A percentile compares a stretch with the other conserved stretches of the same genome.
phyloP scores from a whole-genome alignment of 2,797 vertebrate genomes.

The Microchirus variegatus region DNA sequence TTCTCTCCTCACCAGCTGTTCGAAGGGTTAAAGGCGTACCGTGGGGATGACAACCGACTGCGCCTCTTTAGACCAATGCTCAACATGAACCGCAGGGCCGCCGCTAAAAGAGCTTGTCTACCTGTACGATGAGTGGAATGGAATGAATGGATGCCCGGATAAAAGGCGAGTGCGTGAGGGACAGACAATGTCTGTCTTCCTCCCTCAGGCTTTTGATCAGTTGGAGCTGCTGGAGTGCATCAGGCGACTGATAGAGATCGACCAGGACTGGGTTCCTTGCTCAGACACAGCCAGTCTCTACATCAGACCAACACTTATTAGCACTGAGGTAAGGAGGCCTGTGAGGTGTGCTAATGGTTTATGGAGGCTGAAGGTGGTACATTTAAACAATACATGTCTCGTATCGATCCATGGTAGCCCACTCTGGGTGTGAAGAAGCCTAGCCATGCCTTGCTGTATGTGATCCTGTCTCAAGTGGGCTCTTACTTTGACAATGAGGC shows the following conservation, averaged over 20 bases:
- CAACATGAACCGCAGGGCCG: constrained; percentile 89
- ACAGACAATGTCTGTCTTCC: not conserved
- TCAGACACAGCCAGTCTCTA: constrained; percentile 86
- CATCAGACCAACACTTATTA: constrained; percentile 89
- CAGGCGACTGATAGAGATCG: constrained; percentile 85
- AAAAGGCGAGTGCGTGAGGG: not conserved
- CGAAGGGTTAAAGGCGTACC: constrained; percentile 91
- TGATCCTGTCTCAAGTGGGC: constrained; percentile 88
- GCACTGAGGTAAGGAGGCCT: constrained; percentile 84
- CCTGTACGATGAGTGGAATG: constrained; percentile 79
- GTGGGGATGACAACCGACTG: constrained; percentile 85
- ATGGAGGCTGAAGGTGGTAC: not conserved
- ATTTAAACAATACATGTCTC: not conserved
- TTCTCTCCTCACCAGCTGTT: constrained; percentile 81
- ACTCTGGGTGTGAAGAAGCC: constrained; percentile 89
- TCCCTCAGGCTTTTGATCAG: constrained; percentile 84
- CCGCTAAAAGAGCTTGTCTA: constrained; percentile 83
- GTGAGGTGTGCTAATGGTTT: not conserved
- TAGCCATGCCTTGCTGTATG: constrained; percentile 84
- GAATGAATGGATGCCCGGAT: not conserved
- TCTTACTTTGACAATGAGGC: constrained; percentile 83
- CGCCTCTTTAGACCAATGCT: constrained; percentile 89
- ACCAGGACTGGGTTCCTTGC: constrained; percentile 89
- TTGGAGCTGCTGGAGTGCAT: constrained; percentile 89
- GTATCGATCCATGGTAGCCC: constrained; percentile 66